Evolutionary conservation across 2,888 invertebrate genomes (phyloP), one percentile per base, ranked within the genome.

Genomic region (Torymus tubicola): DNA sequence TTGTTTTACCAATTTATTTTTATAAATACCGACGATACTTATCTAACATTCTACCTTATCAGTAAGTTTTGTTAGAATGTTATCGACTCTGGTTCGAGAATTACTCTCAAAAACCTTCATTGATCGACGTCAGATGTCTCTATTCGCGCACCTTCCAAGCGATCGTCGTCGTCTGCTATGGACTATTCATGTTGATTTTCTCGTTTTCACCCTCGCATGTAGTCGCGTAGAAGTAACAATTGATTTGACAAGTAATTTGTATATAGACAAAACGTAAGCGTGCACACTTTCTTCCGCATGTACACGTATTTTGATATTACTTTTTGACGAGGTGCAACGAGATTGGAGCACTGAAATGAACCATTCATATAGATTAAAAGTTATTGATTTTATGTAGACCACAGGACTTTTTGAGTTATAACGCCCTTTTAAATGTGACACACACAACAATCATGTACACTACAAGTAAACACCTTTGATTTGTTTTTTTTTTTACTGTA

Each of bases 221-320:
- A 69, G 69, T 69, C 24, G 55, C 42, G 14, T 76, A 76, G 31
- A 67, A 50, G 8, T 31, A 69, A 63, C 42, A 18, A 76, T 76
- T 57, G 57, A 69, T 57, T 69, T 55, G 63, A 76, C 69, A 63
- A 69, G 53, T 76, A n/a, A 55, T 18, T 52, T 76, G 76, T 69
- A 63, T 42, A 69, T 76, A 76, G 69, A 76, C 76, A 63, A 55
- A 76, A 76, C 55, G 69, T 76, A 69, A 76, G 69, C 11, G 42
- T 57, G 5, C 13, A 2, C 12, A 73, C n/a, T 2, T 58, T 65
- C 21, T 58, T 42, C 42, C 42, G 42, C 8, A 42, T 42, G 42
- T 42, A 42, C 42, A 42, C 42, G 8, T 8, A 8, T 42, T 42
- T 42, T 42, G 42, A 42, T 42, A 42, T 42, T 8, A 8, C 10